These are phyloP conservation scores for Brachirus orientalis DNA, from an alignment of 2,113 vertebrate species.

Conservation along the genomic window DNA sequence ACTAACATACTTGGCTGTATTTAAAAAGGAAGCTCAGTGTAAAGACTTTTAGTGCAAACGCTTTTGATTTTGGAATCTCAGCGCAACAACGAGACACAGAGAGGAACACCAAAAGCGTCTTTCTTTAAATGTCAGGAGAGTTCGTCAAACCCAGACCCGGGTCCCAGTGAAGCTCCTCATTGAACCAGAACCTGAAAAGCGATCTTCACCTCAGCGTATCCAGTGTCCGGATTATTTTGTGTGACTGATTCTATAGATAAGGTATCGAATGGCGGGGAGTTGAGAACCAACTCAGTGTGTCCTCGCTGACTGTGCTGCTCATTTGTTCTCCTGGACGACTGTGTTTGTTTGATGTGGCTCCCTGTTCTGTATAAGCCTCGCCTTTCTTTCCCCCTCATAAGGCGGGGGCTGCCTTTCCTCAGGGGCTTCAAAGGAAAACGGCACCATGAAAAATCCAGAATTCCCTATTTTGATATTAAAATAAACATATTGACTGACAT, in stretches of 20 bases:
- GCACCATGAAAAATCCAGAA: not conserved
- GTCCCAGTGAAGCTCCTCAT: not conserved
- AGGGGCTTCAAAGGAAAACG: not conserved
- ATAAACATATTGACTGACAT: too few relatives aligned
- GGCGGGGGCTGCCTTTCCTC: constrained; percentile 48
- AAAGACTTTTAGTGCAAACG: too few relatives aligned
- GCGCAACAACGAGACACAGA: too few relatives aligned
- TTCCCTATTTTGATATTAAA: too few relatives aligned
- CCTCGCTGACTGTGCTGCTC: constrained; percentile 13
- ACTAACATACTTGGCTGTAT: too few relatives aligned
- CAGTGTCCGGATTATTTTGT: constrained; percentile 29
- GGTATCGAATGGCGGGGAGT: constrained; percentile 32
- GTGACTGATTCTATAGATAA: constrained; percentile 41
- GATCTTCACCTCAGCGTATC: constrained; percentile 21
- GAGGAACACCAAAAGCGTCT: too few relatives aligned
- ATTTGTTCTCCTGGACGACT: constrained; percentile 15
- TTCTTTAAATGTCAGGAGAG: not conserved
- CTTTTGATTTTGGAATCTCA: too few relatives aligned
- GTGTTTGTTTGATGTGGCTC: constrained; percentile 27
- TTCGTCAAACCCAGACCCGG: not conserved
- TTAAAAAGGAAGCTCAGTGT: too few relatives aligned
- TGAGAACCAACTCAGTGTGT: constrained; percentile 18
- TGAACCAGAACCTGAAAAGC: constrained; percentile 1
- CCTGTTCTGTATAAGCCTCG: constrained; percentile 1
- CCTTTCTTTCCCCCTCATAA: constrained; percentile 19